These are phyloP conservation scores for Eptesicus fuscus DNA, from an alignment of 2,113 vertebrate genomes.

Conservation along the genomic window DNA sequence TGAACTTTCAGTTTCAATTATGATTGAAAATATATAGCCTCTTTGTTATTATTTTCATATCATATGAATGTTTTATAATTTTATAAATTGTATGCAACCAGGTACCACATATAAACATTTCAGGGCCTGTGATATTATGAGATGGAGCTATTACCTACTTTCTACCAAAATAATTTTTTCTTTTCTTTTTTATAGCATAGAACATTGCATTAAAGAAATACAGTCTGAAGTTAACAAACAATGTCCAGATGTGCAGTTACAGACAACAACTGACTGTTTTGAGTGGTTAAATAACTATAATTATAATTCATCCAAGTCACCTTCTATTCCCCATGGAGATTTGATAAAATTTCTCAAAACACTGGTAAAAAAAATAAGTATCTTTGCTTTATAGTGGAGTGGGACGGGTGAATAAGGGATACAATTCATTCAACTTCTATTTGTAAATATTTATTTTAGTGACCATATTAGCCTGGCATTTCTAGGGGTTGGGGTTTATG, in stretches of 20 bases:
- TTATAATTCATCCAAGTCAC: slow-evolving; percentile 76
- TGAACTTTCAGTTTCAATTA: background rate
- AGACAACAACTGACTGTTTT: slow-evolving; percentile 85
- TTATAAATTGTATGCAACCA: background rate
- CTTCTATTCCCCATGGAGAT: slow-evolving; percentile 82
- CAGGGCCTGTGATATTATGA: background rate
- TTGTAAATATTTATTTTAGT: slow-evolving; percentile 16
- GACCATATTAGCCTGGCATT: background rate
- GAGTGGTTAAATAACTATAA: slow-evolving; percentile 86
- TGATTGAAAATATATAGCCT: background rate
- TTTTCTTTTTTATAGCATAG: slow-evolving; percentile 83
- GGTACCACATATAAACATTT: background rate
- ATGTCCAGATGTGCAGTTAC: slow-evolving; percentile 78
- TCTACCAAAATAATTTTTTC: slow-evolving; percentile 18
- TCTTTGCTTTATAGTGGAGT: slow-evolving; percentile 2
- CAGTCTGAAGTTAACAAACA: slow-evolving; percentile 86
- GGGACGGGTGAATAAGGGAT: background rate
- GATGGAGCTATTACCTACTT: background rate
- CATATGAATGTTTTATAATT: background rate
- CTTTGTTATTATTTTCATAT: slow-evolving; percentile 22
- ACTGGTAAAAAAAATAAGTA: slow-evolving; percentile 85
- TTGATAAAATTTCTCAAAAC: slow-evolving; percentile 90
- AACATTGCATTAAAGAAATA: slow-evolving; percentile 89
- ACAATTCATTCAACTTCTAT: background rate
- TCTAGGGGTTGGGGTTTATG: background rate